Evolutionary conservation across 2,888 invertebrate genomes (phyloP).

Genomic region (Itoplectis maculator): DNA sequence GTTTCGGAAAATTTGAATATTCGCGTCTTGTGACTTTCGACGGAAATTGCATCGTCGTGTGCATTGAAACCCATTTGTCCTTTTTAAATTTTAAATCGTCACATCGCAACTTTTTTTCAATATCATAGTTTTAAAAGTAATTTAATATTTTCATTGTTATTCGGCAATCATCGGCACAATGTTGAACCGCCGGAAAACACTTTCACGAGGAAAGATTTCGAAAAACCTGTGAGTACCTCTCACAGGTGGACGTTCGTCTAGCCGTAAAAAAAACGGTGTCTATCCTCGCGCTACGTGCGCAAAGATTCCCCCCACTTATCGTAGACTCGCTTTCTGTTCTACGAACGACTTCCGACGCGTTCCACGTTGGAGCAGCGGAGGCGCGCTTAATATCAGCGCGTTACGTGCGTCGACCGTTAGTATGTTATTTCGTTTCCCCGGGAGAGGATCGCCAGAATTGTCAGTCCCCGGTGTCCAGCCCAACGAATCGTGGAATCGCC

Average conservation of each 20-base stretch:
- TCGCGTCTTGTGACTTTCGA: background rate
- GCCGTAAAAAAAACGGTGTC: background rate
- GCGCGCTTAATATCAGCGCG: slow-evolving; percentile 39
- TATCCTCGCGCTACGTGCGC: background rate
- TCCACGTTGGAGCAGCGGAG: slow-evolving; percentile 17
- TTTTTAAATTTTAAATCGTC: too few relatives aligned
- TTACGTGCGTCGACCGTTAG: slow-evolving; percentile 39
- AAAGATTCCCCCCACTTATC: background rate
- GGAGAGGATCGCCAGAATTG: slow-evolving; percentile 28
- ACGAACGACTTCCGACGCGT: background rate
- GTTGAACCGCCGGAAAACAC: too few relatives aligned
- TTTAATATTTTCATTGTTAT: too few relatives aligned
- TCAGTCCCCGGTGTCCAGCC: background rate
- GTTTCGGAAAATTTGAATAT: background rate
- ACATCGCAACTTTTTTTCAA: too few relatives aligned
- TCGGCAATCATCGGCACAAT: too few relatives aligned
- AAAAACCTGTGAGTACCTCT: too few relatives aligned
- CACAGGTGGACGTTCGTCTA: background rate
- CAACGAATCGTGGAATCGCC: slow-evolving; percentile 6
- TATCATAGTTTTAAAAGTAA: too few relatives aligned
- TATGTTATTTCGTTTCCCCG: slow-evolving; percentile 46
- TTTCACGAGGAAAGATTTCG: too few relatives aligned
- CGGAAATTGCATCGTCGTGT: too few relatives aligned
- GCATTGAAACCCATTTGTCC: too few relatives aligned
- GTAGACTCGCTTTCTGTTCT: background rate